A percentile compares a stretch with the other conserved stretches of the same genome.
Conservation (phyloP, 2,888 invertebrate genomes). For the Pollenia labialis region DNA sequence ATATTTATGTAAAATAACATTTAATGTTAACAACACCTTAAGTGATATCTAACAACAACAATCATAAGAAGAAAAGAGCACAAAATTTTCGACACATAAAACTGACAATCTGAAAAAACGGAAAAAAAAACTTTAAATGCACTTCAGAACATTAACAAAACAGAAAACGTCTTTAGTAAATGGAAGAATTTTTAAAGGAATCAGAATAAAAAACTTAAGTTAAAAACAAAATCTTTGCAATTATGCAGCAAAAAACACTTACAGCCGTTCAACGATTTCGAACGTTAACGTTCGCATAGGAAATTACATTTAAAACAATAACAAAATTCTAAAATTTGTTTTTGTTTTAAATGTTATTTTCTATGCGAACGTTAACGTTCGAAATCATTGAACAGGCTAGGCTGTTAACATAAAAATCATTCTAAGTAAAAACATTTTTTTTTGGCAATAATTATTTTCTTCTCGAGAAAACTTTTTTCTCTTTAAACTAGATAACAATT, state of each 20-base stretch:
- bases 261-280: no score
- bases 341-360: no score
- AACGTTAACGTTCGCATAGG: no score
- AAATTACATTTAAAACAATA: no score
- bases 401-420: slow-evolving; percentile 58
- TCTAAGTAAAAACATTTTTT: background rate
- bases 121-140: slow-evolving; percentile 63
- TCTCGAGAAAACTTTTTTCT: background rate
- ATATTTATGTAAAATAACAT: slow-evolving; percentile 65
- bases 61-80: slow-evolving; percentile 22
- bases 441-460: background rate
- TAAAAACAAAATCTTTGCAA: background rate
- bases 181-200: slow-evolving; percentile 48
- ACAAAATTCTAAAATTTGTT: no score
- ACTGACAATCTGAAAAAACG: slow-evolving; percentile 23
- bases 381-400: no score
- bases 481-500: slow-evolving; percentile 60
- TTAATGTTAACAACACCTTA: slow-evolving; percentile 70
- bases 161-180: slow-evolving; percentile 45
- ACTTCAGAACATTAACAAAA: slow-evolving; percentile 52
- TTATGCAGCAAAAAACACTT: slow-evolving; percentile 39
- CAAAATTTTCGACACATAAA: slow-evolving; percentile 64
- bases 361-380: no score
- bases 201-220: background rate
- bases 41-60: slow-evolving; percentile 54